Evolutionary conservation across 1,140 invertebrate genomes (phyloP).

Genomic region (Orussus abietinus): DNA sequence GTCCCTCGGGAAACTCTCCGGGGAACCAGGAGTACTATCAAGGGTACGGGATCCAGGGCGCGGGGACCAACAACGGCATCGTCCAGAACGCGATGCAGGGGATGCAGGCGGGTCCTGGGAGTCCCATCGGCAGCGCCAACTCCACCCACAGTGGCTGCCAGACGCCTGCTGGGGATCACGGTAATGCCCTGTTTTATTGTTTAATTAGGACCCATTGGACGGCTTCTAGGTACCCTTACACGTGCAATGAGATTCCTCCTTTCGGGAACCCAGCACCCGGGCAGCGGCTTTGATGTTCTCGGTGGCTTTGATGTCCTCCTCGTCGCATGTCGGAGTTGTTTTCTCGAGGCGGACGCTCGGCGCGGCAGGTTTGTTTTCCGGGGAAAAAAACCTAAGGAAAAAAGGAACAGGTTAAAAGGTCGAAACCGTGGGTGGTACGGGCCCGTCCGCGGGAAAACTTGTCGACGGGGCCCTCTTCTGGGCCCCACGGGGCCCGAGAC

Average conservation of each 20-base stretch:
- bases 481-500: too few relatives aligned
- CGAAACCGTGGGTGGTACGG: conserved; percentile 20
- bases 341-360: too few relatives aligned
- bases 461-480: too few relatives aligned
- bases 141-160: conserved; percentile 37
- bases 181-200: conserved; percentile 25
- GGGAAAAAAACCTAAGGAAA: conserved; percentile 14
- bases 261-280: not conserved
- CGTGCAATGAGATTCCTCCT: too few relatives aligned
- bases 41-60: conserved; percentile 32
- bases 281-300: not conserved
- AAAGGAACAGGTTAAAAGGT: conserved; percentile 18
- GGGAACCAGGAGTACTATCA: conserved; percentile 48
- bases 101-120: conserved; percentile 30
- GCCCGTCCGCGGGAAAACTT: conserved; percentile 25
- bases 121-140: conserved; percentile 29
- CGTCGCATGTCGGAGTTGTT: not conserved
- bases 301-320: not conserved
- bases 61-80: conserved; percentile 29
- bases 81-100: conserved; percentile 34
- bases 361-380: not conserved
- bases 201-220: too few relatives aligned
- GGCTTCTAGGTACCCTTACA: too few relatives aligned
- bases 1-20: too few relatives aligned
- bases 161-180: conserved; percentile 37